Percentiles rank a stretch among this genome's conserved stretches.
phyloP scores from a whole-genome alignment of 1,140 invertebrate species.

The Ruditapes philippinarum region DNA sequence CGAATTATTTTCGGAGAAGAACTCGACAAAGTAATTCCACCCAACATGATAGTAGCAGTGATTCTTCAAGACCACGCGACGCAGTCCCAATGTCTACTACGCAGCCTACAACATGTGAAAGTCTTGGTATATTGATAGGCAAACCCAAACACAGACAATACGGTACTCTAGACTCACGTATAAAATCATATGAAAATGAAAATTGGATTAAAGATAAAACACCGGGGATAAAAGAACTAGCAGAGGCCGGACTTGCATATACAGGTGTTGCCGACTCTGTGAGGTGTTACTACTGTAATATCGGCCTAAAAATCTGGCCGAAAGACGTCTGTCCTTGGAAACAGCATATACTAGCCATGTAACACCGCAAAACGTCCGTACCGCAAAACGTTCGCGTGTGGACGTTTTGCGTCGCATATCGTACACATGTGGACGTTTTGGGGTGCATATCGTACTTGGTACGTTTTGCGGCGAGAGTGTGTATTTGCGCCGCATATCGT shows the following conservation, averaged over 20 bases:
- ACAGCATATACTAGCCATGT: conserved; percentile 14
- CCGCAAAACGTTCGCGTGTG: no score
- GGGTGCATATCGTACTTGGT: no score
- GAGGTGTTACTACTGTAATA: background rate
- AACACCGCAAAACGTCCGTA: no score
- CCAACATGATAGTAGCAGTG: background rate
- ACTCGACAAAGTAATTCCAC: background rate
- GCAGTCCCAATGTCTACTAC: no score
- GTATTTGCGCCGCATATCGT: no score
- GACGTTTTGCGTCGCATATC: no score
- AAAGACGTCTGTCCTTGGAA: background rate
- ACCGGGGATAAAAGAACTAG: background rate
- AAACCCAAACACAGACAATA: background rate
- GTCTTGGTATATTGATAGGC: background rate
- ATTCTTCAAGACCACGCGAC: background rate
- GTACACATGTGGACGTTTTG: no score
- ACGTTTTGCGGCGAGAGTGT: no score
- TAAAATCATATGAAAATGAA: background rate
- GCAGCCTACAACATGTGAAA: background rate
- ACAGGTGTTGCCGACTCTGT: background rate
- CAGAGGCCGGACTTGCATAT: conserved; percentile 75
- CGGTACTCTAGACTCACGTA: background rate
- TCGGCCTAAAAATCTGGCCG: background rate
- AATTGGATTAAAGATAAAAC: background rate
- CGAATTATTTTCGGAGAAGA: background rate